Percentiles rank a stretch among this genome's conserved stretches.
phyloP scores from a whole-genome alignment of 1,140 invertebrate genomes.

The Sarcophaga peregrina region DNA sequence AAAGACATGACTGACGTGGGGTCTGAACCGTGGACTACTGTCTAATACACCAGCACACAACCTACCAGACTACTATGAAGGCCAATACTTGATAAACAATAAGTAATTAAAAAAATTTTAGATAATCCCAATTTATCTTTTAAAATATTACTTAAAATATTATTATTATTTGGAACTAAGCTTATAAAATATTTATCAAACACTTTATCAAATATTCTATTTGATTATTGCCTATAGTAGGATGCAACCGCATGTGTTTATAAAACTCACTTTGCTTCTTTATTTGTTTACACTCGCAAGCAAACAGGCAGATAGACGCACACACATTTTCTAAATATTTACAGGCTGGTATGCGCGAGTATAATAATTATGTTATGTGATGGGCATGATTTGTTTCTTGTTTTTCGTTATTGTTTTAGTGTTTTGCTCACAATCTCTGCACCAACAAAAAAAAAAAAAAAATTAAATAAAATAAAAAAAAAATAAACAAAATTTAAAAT shows the following conservation, averaged over 20 bases:
- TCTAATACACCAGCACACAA: too few relatives aligned
- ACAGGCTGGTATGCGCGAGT: background rate
- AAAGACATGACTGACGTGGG: too few relatives aligned
- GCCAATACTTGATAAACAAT: too few relatives aligned
- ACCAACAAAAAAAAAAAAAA: background rate
- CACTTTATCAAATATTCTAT: too few relatives aligned
- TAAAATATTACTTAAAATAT: too few relatives aligned
- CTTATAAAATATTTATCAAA: too few relatives aligned
- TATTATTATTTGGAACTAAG: too few relatives aligned
- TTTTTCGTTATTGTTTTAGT: background rate
- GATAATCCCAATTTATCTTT: too few relatives aligned
- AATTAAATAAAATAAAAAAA: slow-evolving; percentile 1
- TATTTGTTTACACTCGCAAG: background rate
- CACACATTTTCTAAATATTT: background rate
- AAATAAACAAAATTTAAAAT: background rate
- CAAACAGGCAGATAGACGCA: background rate
- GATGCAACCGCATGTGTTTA: background rate
- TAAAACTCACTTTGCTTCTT: slow-evolving; percentile 13
- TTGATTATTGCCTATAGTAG: too few relatives aligned
- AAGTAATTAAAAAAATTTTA: too few relatives aligned
- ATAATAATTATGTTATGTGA: background rate
- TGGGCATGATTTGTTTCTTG: background rate
- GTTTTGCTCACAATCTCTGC: background rate
- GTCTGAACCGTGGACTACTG: too few relatives aligned
- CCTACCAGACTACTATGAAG: too few relatives aligned